Evolutionary conservation across 2,888 invertebrate genomes (phyloP), one percentile per base, ranked within the genome.

Genomic region (Aphrophora alni): DNA sequence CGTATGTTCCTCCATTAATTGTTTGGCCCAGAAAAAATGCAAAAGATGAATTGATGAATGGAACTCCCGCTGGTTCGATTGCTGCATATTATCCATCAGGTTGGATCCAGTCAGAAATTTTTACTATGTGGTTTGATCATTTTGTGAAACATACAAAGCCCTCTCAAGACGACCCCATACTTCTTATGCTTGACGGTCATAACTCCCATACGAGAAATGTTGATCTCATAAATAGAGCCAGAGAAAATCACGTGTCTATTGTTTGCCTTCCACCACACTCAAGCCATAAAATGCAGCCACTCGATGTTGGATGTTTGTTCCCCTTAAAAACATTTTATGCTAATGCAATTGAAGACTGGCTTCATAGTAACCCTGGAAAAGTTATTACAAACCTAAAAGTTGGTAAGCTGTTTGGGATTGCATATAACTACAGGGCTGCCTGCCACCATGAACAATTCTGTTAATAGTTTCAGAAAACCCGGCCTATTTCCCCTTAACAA

Each of bases 401-500:
- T 38, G 82, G 75, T 10, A 83, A 84, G 72, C 80, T 85, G 70
- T 85, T 86, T 72, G 84, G 83, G 77, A 79, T 81, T 74, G 84
- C 84, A 24, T 87, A 86, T 82, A 28, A 85, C 59, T n/a, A n/a
- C n/a, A 86, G 86, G 83, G 77, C 77, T 17, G 85, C 83, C 78
- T 17, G 85, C 83, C 78, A 85, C 85, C 33, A 82, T 72, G 10
- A 81, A 82, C 21, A 83, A 82, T 71, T 83, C 84, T 10, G 82
- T 81, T 10, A 84, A 84, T 70, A 84, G 85, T 8, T 86, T 86
- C 73, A 77, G 70, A 75, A 74, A 38, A 24, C 84, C 85, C 26
- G 87, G 86, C 14, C 77, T 86, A 17, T 85, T 70, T 10, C 86
- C 86, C 26, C 82, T 84, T 0, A 84, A 86, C 83, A 82, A 79